Conservation (phyloP, 2,888 invertebrate species). For the Digitonthophagus gazella region DNA sequence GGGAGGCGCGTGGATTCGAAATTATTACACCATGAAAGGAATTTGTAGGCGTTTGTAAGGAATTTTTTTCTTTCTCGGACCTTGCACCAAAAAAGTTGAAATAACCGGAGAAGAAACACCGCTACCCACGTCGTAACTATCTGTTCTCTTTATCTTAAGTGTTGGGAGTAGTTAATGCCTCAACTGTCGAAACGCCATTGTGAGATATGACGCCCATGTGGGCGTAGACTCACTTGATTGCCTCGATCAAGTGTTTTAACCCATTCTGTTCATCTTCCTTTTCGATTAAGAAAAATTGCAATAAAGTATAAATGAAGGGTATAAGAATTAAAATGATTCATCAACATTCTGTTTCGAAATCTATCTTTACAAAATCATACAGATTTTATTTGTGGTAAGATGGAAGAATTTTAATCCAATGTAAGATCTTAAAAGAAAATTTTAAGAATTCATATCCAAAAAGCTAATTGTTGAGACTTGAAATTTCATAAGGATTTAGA, state of each 20-base stretch:
- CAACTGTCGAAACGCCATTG: constrained; percentile 12
- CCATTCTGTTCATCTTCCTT: not conserved
- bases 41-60: not conserved
- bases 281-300: too few species aligned
- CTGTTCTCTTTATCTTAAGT: constrained; percentile 13
- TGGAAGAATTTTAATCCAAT: too few species aligned
- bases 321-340: too few species aligned
- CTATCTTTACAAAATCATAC: too few species aligned
- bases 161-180: constrained; percentile 9
- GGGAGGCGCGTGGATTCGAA: not conserved
- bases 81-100: not conserved
- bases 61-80: not conserved
- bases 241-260: not conserved
- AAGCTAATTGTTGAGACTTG: too few species aligned
- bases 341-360: too few species aligned
- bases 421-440: too few species aligned
- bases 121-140: constrained; percentile 9
- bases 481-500: too few species aligned
- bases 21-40: not conserved
- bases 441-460: too few species aligned
- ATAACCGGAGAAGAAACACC: too few species aligned
- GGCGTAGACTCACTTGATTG: not conserved
- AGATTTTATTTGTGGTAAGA: too few species aligned
- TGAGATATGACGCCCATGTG: not conserved
- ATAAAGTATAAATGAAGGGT: too few species aligned